phyloP scores from a whole-genome alignment of 1,140 invertebrate species.

The Papilio polyxenes region DNA sequence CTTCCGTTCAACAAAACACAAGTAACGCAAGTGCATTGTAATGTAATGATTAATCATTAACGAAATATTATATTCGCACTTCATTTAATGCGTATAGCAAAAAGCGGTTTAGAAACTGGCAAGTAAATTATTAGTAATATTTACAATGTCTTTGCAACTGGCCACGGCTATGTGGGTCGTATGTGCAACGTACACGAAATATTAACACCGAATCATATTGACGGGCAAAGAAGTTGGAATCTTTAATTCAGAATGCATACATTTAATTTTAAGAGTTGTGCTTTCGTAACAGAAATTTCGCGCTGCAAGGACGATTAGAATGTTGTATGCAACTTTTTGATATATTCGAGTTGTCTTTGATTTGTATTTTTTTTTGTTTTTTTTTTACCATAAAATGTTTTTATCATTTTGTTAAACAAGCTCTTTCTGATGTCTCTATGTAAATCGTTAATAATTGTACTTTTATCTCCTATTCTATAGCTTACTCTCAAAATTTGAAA shows the following conservation, averaged over 20 bases:
- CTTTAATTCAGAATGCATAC: neutral
- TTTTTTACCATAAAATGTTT: neutral
- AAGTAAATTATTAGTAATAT: slow-evolving; percentile 25
- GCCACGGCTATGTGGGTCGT: slow-evolving; percentile 43
- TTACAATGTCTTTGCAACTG: slow-evolving; percentile 31
- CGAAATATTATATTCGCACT: slow-evolving; percentile 13
- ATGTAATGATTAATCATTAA: neutral
- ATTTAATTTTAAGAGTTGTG: neutral
- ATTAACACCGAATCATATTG: slow-evolving; percentile 28
- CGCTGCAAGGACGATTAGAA: slow-evolving; percentile 5
- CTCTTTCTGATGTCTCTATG: too few species aligned
- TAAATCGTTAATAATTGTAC: too few species aligned
- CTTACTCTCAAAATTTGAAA: neutral
- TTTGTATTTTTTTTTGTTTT: neutral
- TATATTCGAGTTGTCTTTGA: neutral
- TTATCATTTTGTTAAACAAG: too few species aligned
- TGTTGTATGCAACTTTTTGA: neutral
- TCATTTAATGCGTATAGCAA: neutral
- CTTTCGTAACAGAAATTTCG: slow-evolving; percentile 6
- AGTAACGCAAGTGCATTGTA: neutral
- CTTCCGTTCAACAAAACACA: too few species aligned
- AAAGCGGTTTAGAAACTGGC: slow-evolving; percentile 24
- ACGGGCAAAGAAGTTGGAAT: neutral
- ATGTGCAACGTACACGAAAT: slow-evolving; percentile 39
- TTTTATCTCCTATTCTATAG: neutral